Base-by-base conservation (phyloP, 2,888 invertebrate species). In the Fabriciana adippe region DNA sequence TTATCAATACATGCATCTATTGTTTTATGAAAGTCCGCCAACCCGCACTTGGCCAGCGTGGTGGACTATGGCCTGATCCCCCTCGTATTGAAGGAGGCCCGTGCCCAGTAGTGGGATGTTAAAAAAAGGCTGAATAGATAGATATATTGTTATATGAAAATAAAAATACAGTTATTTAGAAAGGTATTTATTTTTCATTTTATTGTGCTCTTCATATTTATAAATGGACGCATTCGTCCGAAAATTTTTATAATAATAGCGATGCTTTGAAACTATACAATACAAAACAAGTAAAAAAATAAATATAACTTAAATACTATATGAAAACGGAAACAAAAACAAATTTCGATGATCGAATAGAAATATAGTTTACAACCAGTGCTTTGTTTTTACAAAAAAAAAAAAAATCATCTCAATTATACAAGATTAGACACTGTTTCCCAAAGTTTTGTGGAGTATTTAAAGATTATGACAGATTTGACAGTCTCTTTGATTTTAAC, bases 181-280 rank as follows among this genome's bases (percentile, higher is more conserved):
- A 92, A 91, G 87, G 82, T 91, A 90, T 90, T 91, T 91, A 87
- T 87, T 90, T 89, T 89, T 88, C 85, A 88, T 89, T 89, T 91
- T 92, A 91, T 91, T 91, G 90, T 92, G 92, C 92, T 91, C 81
- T 79, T 90, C 89, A 88, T 89, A 89, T 87, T 90, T 82, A 88
- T 86, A 87, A 86, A 87, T 73, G 84, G 86, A 87, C 87, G 51
- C 78, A 72, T 73, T 64, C 71, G 85, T 77, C 86, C 87, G 76
- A 74, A 85, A 83, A 83, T 81, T 84, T 50, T 82, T 79, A 80
- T 85, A 86, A 86, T 81, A 88, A 82, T 84, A 80, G 85, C 87
- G 86, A 85, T 81, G 81, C 79, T 81, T 81, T 74, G 78, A 78
- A 81, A 84, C 77, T 83, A 82, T 86, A 85, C 82, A 85, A 84